A percentile compares a stretch with the other conserved stretches of the same genome.
Conservation (phyloP, 2,888 invertebrate species). For the Cephus sareptanus region DNA sequence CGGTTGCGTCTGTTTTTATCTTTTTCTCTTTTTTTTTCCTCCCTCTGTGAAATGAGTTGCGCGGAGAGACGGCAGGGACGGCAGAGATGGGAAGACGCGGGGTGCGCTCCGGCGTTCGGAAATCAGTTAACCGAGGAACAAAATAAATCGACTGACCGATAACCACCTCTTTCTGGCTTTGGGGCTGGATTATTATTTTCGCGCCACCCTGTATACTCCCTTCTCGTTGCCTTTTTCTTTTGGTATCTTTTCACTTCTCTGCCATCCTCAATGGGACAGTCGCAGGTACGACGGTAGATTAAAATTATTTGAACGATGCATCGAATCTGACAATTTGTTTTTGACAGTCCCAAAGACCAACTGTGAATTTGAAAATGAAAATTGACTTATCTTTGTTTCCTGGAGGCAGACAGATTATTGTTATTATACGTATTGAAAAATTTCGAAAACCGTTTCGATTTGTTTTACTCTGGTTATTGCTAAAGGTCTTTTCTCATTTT, state of each 20-base stretch:
- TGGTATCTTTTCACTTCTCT: background rate
- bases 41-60: conserved; percentile 30
- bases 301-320: background rate
- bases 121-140: conserved; percentile 35
- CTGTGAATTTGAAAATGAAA: background rate
- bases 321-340: background rate
- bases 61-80: background rate
- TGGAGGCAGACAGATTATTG: background rate
- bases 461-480: background rate
- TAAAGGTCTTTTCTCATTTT: background rate
- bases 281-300: background rate
- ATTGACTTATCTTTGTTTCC: background rate
- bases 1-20: conserved; percentile 22
- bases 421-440: background rate
- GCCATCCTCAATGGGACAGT: background rate
- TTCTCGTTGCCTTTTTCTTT: background rate
- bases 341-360: background rate
- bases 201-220: background rate
- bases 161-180: background rate
- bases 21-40: conserved; percentile 6
- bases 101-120: conserved; percentile 28
- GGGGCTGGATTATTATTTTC: conserved; percentile 14
- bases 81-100: too few species aligned
- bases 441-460: background rate
- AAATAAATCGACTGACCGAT: conserved; percentile 12